These are phyloP conservation scores for Acanthochromis polyacanthus DNA, from an alignment of 2,113 vertebrate genomes.

Conservation along the genomic window DNA sequence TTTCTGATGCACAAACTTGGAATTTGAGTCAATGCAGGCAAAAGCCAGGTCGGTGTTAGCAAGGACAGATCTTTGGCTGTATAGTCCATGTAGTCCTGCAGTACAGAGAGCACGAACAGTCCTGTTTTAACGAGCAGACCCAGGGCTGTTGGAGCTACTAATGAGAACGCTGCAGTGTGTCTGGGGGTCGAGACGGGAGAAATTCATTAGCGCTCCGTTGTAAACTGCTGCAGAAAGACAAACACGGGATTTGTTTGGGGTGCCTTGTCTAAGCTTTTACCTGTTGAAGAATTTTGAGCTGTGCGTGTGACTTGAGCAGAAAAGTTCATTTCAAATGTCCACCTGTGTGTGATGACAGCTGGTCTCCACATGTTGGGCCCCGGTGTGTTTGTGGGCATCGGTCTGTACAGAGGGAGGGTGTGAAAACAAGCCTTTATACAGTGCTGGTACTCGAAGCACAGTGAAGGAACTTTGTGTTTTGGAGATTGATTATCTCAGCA, in stretches of 20 bases:
- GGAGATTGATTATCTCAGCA: too few relatives aligned
- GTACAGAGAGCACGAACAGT: neutral
- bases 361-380: slow-evolving; percentile 19
- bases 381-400: neutral
- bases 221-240: slow-evolving; percentile 26
- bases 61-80: neutral
- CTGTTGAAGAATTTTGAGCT: slow-evolving; percentile 20
- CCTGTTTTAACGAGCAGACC: slow-evolving; percentile 11
- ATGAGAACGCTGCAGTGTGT: slow-evolving; percentile 32
- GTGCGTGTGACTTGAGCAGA: neutral
- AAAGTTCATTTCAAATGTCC: slow-evolving; percentile 9
- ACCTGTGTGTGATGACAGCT: slow-evolving; percentile 36
- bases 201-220: slow-evolving; percentile 31
- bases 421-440: too few relatives aligned
- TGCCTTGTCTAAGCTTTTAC: slow-evolving; percentile 11
- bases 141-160: neutral
- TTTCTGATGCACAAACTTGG: neutral
- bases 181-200: neutral
- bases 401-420: neutral
- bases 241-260: slow-evolving; percentile 22
- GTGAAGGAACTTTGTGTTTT: too few relatives aligned
- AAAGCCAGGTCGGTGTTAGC: neutral
- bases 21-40: neutral
- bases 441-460: too few relatives aligned
- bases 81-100: neutral